Base-by-base conservation (phyloP, 2,113 vertebrate genomes). In the Notothenia rossii region DNA sequence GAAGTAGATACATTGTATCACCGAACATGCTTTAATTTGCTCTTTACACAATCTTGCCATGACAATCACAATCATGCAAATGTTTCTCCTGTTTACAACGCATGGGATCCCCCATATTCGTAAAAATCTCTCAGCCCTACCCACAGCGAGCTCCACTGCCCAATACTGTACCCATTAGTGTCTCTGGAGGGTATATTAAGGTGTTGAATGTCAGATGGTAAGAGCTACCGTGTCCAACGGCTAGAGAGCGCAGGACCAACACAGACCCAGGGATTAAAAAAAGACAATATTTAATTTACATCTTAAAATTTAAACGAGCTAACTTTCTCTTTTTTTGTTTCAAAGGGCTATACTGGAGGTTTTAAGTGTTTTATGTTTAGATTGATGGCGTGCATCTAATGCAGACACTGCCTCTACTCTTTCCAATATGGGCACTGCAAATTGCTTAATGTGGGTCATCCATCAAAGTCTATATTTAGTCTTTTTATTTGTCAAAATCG, bases 181-280 rank as follows among this genome's bases (percentile, higher is more conserved):
- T 83, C 85, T 81, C 90, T 55, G 46, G 70, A 68, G 86, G 65
- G 43, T 62, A 83, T 22, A 76, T 83, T 83, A 87, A 58, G 71
- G 81, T 85, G 78, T 84, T 79, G 48, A 54, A 76, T 86, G 76
- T 90, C 80, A 72, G 75, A 68, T 5, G 2, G 73, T 43, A 20
- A 54, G 45, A 58, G 56, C 54, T 56, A 82, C 75, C 77, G 51
- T 75, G 50, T 80, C 51, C 45, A 46, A 40, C 22, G 72, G 58
- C 61, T 59, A 49, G 25, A 58, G 13, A 4, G 77, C 13, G 48
- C 46, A 83, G 64, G 75, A 76, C 29, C 29, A 29, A 59, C 62
- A 70, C 20, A 73, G 54, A 76, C 48, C 18, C 18, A 68, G 56
- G 12, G 54, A n/a, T 50, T 25, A 9, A 58, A 73, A 61, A 18